A percentile compares a stretch with the other conserved stretches of the same genome.
These are phyloP conservation scores for Lepisosteus osseus DNA, from an alignment of 2,113 vertebrate species.

Conservation along the genomic window DNA sequence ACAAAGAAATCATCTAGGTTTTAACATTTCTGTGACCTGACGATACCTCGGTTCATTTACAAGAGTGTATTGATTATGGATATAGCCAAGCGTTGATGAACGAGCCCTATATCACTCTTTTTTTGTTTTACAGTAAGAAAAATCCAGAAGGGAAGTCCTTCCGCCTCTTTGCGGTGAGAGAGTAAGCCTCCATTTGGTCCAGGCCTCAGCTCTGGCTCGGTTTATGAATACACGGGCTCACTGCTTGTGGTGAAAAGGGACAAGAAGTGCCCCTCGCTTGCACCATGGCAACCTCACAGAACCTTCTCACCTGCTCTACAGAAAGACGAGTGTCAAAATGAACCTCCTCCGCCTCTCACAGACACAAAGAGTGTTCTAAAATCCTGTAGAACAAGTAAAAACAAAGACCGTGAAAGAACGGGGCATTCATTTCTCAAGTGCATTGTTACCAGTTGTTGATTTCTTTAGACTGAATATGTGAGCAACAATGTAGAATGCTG, in stretches of 20 bases:
- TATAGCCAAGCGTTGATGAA: background rate
- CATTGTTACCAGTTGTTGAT: conserved; percentile 30
- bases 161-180: conserved; percentile 60
- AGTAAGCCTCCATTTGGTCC: conserved; percentile 38
- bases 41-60: too few relatives aligned
- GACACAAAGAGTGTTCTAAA: conserved; percentile 17
- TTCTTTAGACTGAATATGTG: conserved; percentile 20
- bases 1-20: too few relatives aligned
- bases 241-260: conserved; percentile 36
- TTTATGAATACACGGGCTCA: conserved; percentile 33
- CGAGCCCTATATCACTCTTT: background rate
- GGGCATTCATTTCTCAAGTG: conserved; percentile 14
- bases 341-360: conserved; percentile 14
- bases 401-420: conserved; percentile 21
- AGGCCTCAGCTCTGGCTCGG: conserved; percentile 13
- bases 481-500: conserved; percentile 45
- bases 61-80: background rate
- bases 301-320: conserved; percentile 21
- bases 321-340: conserved; percentile 24
- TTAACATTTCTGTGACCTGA: too few relatives aligned
- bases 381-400: conserved; percentile 23
- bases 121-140: conserved; percentile 56
- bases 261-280: conserved; percentile 39
- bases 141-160: conserved; percentile 63
- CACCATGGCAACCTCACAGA: conserved; percentile 25